Evolutionary conservation across 1,140 invertebrate species (phyloP), one percentile per base, ranked within the genome.

Genomic region (Drosophila leontia): DNA sequence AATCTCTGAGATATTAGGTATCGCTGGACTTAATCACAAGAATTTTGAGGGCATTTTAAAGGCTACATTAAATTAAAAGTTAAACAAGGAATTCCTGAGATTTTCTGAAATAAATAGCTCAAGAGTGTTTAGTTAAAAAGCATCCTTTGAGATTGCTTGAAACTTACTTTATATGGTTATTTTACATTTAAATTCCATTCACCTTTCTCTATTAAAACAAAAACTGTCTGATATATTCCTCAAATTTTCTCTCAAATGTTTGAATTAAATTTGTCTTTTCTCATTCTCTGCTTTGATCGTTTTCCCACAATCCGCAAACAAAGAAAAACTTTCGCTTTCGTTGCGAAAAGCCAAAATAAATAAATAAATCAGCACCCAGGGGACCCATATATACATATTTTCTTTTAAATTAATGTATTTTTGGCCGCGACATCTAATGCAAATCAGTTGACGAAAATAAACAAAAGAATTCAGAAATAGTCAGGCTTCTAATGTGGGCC

Each of bases 251-350:
- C 35, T 3, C 55, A 57, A 59, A 41, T 13, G 0, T 32, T 32
- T 63, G 3, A 32, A 68, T 23, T 41, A 19, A 41, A 19, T n/a
- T 15, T 41, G 13, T 13, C 15, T 42, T 55, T n/a, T 7, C 15
- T 44, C 3, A n/a, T 32, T 44, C 32, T 44, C 44, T 45, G 4
- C 26, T 39, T 23, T 53, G 19, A 48, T 62, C n/a, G 26, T 32
- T 50, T 64, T n/a, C 39, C 26, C 61, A 17, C 11, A 55, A 15
- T 8, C 37, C 37, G 32, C 23, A 15, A 48, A 42, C 41, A 76
- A 35, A 53, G 47, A 67, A 76, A 37, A 50, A 87, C 83, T 87
- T 87, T 87, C 84, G 64, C 64, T 87, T 87, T 87, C 72, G 69
- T 32, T 63, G 41, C 34, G 44, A 60, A 69, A 42, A 57, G n/a